Base-by-base conservation (phyloP, 1,140 invertebrate species). In the Mesaphorura yosii region DNA sequence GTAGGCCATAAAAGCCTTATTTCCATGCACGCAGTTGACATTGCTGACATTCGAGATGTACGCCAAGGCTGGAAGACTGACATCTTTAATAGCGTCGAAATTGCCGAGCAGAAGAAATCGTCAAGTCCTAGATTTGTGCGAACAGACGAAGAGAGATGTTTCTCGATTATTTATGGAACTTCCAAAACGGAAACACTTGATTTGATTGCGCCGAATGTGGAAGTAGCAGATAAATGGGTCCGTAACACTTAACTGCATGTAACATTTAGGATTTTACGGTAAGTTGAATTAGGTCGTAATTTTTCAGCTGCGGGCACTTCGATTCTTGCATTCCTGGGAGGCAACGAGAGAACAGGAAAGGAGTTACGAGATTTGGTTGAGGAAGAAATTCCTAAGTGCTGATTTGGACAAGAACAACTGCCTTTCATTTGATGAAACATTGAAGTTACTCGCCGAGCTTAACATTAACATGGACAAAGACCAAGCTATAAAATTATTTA, bases 41-140 rank as follows among this genome's bases (percentile, higher is more conserved):
- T 73, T 1, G 51, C 56, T 20, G 66, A 72, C 19, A 70, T 74
- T 19, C 53, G 64, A 28, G 73, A 74, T 41, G 65, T 74, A 10
- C 56, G 73, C 15, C 62, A 63, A 52, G 73, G 72, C 19, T 73
- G 70, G 68, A 67, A 69, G 31, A 72, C 73, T 6, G 73, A 74
- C 57, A 68, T 64, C 4, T 74, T 74, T 59, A 73, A 74, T 54
- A 65, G 65, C 53, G 61, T 72, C 19, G 66, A 55, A 28, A n/a
- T n/a, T n/a, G 51, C 51, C 1, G 53, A 64, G 40, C 57, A 61
- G 10, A 63, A 66, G 38, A 62, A 64, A 52, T 38, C 58, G 23
- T 58, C 45, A 17, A 31, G 28, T 19, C 22, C 7, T 20, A 34
- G 19, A 12, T 3, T 10, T 6, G 5, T 4, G 25, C 14, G 15